Conservation (phyloP, 2,888 invertebrate species). For the Platypus cylindrus region DNA sequence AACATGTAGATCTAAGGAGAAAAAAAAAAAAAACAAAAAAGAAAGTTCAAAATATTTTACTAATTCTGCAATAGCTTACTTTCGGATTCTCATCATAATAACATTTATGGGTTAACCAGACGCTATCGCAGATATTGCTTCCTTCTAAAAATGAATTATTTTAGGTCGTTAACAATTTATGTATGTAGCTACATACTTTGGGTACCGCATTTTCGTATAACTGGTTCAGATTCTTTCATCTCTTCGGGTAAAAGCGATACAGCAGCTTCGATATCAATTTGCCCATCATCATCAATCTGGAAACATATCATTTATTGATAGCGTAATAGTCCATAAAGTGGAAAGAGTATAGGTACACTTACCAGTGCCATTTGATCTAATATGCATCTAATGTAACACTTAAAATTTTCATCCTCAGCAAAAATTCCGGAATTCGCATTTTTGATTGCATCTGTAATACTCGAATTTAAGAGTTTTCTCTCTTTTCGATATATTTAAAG, state of each 20-base stretch:
- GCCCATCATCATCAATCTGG: conserved; percentile 32
- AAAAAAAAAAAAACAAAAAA: too few species aligned
- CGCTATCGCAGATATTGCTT: conserved; percentile 24
- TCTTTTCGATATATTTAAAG: not conserved
- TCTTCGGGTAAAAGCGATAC: conserved; percentile 30
- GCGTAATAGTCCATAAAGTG: not conserved
- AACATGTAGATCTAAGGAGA: not conserved
- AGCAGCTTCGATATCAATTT: conserved; percentile 29
- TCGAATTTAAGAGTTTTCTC: not conserved
- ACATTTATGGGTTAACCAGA: conserved; percentile 27
- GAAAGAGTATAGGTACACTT: conserved; percentile 15
- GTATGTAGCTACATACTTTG: conserved; percentile 23
- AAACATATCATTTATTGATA: not conserved
- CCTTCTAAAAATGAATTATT: too few species aligned
- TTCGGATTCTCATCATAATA: conserved; percentile 19
- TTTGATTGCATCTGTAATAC: conserved; percentile 7
- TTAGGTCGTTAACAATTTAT: too few species aligned
- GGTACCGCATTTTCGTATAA: conserved; percentile 26
- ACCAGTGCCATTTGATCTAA: conserved; percentile 27
- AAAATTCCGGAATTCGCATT: conserved; percentile 28
- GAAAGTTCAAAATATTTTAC: not conserved
- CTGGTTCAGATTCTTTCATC: conserved; percentile 19
- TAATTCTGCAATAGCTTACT: conserved; percentile 17
- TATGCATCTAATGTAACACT: conserved; percentile 32
- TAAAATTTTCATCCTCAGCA: conserved; percentile 22